Evolutionary conservation across 2,113 vertebrate genomes (phyloP).

Genomic region (Trochalopteron elliotii): DNA sequence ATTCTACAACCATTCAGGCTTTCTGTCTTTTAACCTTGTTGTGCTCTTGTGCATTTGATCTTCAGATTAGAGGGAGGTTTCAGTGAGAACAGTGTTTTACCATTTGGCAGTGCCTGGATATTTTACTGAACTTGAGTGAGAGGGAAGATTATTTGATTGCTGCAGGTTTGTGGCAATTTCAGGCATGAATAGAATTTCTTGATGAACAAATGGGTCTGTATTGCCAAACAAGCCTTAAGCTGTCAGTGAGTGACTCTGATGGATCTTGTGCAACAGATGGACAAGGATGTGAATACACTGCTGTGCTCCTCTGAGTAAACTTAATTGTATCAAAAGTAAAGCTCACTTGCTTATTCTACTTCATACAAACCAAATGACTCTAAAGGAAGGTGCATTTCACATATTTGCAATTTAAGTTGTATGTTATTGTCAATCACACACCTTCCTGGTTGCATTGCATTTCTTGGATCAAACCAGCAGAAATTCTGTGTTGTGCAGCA

Average conservation of each 20-base stretch:
- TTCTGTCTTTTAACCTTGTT: not conserved
- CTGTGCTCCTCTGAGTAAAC: not conserved
- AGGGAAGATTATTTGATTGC: not conserved
- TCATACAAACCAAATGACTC: not conserved
- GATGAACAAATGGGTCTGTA: not conserved
- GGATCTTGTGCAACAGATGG: not conserved
- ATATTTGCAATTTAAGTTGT: not conserved
- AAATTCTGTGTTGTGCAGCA: not conserved
- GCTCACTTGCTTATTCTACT: not conserved
- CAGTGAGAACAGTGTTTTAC: not conserved
- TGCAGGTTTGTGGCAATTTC: not conserved
- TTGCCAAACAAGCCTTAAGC: not conserved
- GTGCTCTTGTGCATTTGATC: not conserved
- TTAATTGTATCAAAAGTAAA: not conserved
- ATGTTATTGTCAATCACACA: fast-evolving
- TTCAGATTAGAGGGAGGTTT: not conserved
- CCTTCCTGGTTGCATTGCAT: not conserved
- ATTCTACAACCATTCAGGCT: not conserved
- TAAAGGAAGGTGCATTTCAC: not conserved
- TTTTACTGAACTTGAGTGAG: not conserved
- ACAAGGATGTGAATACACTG: not conserved
- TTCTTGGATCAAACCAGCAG: not conserved
- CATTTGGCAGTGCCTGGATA: not conserved
- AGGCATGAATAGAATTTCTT: not conserved
- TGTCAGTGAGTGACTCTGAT: not conserved